Conservation (phyloP, 2,113 vertebrate species). For the Phainopepla nitens region DNA sequence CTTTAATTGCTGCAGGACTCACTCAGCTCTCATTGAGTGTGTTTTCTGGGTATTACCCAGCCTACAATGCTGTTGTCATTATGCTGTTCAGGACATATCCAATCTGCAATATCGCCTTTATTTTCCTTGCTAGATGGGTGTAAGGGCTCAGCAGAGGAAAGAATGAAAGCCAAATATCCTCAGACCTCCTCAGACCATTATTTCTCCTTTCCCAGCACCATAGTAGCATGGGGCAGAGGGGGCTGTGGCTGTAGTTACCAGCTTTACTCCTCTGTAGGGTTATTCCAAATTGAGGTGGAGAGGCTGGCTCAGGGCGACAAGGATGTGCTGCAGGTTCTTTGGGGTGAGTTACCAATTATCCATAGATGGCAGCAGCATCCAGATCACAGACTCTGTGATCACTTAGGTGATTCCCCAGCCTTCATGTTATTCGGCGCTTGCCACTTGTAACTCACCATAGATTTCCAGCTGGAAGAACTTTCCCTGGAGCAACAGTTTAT, state of each 20-base stretch:
- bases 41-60: not conserved
- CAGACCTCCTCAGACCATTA: not conserved
- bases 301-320: not conserved
- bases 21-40: not conserved
- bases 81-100: not conserved
- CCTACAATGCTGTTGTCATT: not conserved
- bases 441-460: conserved; percentile 29
- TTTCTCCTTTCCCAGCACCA: not conserved
- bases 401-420: not conserved
- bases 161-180: not conserved
- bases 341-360: not conserved
- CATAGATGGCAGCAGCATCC: not conserved
- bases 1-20: not conserved
- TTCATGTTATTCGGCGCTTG: not conserved
- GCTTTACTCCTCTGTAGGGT: not conserved
- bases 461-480: conserved; percentile 51
- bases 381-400: not conserved
- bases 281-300: not conserved
- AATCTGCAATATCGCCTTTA: not conserved
- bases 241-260: not conserved
- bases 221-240: not conserved
- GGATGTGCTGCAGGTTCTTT: not conserved
- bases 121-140: not conserved
- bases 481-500: conserved; percentile 22
- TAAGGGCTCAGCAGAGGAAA: not conserved